Conservation (phyloP, 2,888 invertebrate species). For the Empis livida region DNA sequence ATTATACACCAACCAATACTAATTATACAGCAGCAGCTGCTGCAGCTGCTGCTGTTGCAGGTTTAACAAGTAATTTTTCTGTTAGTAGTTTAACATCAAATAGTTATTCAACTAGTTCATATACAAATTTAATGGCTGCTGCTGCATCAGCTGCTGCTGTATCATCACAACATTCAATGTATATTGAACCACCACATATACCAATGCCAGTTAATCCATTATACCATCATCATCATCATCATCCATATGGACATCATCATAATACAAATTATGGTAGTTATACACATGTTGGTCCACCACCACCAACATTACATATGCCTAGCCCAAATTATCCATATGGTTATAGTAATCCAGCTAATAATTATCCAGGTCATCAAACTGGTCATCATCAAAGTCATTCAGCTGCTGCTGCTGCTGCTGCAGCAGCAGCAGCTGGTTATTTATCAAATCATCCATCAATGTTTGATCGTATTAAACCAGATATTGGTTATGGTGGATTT, state of each 20-base stretch:
- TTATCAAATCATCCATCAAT: constrained; percentile 34
- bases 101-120: constrained; percentile 22
- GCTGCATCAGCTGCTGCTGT: constrained; percentile 18
- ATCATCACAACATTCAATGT: constrained; percentile 31
- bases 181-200: constrained; percentile 36
- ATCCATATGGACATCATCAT: constrained; percentile 32
- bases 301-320: constrained; percentile 51
- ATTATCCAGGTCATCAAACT: constrained; percentile 6
- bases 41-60: constrained; percentile 5
- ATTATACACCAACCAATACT: background rate
- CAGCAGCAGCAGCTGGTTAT: constrained; percentile 15
- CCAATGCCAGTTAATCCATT: constrained; percentile 39
- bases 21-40: background rate
- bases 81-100: constrained; percentile 36
- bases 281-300: constrained; percentile 18
- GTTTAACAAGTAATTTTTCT: constrained; percentile 32
- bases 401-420: constrained; percentile 10
- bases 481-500: constrained; percentile 40
- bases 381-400: constrained; percentile 5
- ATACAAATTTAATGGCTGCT: constrained; percentile 36
- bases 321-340: constrained; percentile 55
- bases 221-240: constrained; percentile 24
- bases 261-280: constrained; percentile 21
- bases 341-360: constrained; percentile 22
- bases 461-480: constrained; percentile 40